Conservation (phyloP, 2,113 vertebrate species). For the Mormyrus iriodes region DNA sequence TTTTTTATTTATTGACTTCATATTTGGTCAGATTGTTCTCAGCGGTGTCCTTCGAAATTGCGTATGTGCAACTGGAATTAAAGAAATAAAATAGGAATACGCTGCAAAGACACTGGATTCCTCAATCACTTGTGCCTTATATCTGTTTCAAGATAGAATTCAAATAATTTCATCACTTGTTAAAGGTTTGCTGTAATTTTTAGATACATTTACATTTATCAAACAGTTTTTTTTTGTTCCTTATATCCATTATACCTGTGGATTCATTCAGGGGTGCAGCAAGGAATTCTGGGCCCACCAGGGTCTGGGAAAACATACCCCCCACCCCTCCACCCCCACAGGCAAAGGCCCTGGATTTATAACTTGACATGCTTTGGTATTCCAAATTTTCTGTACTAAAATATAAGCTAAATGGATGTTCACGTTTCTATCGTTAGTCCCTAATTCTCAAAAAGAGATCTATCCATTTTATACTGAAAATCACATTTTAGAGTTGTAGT, state of each 20-base stretch:
- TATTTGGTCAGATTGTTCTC: neutral
- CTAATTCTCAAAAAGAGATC: no score
- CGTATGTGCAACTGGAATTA: neutral
- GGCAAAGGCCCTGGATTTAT: no score
- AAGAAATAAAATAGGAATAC: neutral
- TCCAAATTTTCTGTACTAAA: no score
- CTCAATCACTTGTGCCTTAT: neutral
- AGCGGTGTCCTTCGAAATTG: neutral
- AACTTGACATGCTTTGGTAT: no score
- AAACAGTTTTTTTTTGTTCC: neutral
- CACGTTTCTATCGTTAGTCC: no score
- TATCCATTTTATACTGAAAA: no score
- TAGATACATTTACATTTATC: neutral
- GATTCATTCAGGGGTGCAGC: neutral
- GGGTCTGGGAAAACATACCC: neutral
- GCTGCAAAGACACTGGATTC: neutral
- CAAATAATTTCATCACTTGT: neutral
- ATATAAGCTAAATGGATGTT: no score
- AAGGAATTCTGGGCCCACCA: neutral
- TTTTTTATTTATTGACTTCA: neutral
- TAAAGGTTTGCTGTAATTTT: neutral
- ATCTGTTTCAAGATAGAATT: neutral
- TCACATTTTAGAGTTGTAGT: no score
- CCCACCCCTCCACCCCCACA: no score
- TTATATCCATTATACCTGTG: neutral